Conservation (phyloP, 2,888 invertebrate genomes). For the Drosophila meridiana region DNA sequence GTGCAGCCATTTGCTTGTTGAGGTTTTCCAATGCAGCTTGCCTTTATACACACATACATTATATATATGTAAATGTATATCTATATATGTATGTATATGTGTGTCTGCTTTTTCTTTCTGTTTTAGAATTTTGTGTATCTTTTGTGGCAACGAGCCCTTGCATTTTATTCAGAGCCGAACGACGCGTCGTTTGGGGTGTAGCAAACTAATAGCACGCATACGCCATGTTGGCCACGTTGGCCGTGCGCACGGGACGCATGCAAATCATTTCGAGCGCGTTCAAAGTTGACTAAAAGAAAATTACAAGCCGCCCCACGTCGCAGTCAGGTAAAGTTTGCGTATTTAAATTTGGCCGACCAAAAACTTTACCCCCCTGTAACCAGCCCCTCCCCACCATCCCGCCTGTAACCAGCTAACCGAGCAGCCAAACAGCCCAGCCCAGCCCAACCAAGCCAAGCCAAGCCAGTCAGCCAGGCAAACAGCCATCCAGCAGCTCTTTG, state of each 20-base stretch:
- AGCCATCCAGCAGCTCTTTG: slow-evolving; percentile 10
- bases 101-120: background rate
- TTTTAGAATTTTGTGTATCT: slow-evolving; percentile 15
- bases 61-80: background rate
- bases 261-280: slow-evolving; percentile 68
- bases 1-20: slow-evolving; percentile 6
- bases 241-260: slow-evolving; percentile 45
- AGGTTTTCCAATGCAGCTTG: slow-evolving; percentile 8
- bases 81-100: slow-evolving; percentile 16
- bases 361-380: slow-evolving; percentile 24
- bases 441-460: background rate
- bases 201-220: slow-evolving; percentile 71
- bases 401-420: background rate
- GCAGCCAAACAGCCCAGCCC: background rate
- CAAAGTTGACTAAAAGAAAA: slow-evolving; percentile 73
- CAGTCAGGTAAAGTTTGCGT: slow-evolving; percentile 44
- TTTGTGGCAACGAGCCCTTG: slow-evolving; percentile 30
- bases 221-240: slow-evolving; percentile 50
- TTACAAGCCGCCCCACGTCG: slow-evolving; percentile 56
- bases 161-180: slow-evolving; percentile 21
- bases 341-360: slow-evolving; percentile 66
- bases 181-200: background rate
- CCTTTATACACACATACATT: background rate
- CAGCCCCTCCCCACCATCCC: too few species aligned
- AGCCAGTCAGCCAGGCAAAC: background rate